Conservation (phyloP, 2,888 invertebrate species). For the Ametastegia equiseti region DNA sequence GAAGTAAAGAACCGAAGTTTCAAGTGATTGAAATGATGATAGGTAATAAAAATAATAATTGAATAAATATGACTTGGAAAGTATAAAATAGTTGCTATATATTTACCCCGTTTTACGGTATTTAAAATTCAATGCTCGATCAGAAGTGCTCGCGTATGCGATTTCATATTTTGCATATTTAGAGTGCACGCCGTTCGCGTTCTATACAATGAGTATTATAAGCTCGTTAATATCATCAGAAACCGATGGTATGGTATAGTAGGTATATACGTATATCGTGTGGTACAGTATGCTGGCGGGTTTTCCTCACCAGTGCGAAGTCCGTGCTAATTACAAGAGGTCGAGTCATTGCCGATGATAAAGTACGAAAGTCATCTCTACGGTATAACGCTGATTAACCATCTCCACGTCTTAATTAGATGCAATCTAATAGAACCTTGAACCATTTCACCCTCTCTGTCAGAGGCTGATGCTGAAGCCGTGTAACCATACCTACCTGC, state of each 20-base stretch:
- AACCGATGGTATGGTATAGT: neutral
- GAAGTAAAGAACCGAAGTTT: too few relatives aligned
- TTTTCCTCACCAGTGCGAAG: neutral
- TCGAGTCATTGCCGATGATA: constrained; percentile 46
- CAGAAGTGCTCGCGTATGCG: too few relatives aligned
- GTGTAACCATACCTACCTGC: neutral
- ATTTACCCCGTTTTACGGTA: too few relatives aligned
- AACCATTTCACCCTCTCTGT: constrained; percentile 22
- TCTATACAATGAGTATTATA: constrained; percentile 37
- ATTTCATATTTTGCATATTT: too few relatives aligned
- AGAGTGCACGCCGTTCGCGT: neutral
- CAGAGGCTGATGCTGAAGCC: too few relatives aligned
- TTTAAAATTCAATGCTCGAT: too few relatives aligned
- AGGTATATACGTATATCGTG: neutral
- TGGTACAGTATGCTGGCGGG: neutral
- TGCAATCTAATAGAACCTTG: constrained; percentile 41
- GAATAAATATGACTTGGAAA: too few relatives aligned
- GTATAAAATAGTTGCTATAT: too few relatives aligned
- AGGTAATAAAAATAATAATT: too few relatives aligned
- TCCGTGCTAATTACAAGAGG: constrained; percentile 34
- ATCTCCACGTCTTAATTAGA: constrained; percentile 45
- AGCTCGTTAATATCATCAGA: constrained; percentile 46
- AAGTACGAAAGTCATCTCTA: constrained; percentile 42
- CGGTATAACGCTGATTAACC: constrained; percentile 37
- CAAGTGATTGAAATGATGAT: too few relatives aligned